Evolutionary conservation across 30 jellyfish, hydroid and myxozoan genomes (phyloP).

Genomic region (Hydractinia echinata): DNA sequence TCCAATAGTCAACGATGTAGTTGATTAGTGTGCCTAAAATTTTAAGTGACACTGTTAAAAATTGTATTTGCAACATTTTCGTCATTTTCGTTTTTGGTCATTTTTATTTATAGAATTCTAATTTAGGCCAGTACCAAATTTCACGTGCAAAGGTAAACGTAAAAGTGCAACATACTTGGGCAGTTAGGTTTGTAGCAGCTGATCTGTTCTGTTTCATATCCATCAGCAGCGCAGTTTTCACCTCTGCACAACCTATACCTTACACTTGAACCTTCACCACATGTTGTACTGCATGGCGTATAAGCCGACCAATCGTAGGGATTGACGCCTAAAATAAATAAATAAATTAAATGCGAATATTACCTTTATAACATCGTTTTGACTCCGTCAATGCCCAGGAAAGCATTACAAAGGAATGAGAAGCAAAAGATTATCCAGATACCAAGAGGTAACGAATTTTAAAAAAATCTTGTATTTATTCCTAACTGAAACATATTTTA

Average conservation of each 20-base stretch:
- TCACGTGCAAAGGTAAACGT: too few species aligned
- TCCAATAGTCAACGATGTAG: too few species aligned
- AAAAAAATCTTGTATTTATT: too few species aligned
- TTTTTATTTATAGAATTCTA: too few species aligned
- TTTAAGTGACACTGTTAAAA: too few species aligned
- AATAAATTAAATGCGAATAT: background rate
- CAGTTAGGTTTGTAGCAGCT: conserved; percentile 94
- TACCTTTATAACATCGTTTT: background rate
- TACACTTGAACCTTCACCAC: conserved; percentile 92
- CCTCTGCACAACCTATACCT: conserved; percentile 76
- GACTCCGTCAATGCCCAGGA: background rate
- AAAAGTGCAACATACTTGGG: conserved; percentile 52
- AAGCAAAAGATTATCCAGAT: too few species aligned
- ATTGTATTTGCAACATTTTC: too few species aligned
- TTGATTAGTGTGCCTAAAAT: too few species aligned
- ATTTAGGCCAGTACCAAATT: too few species aligned
- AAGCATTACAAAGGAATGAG: background rate
- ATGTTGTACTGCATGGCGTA: conserved; percentile 79
- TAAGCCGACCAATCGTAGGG: conserved; percentile 91
- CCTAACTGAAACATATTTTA: too few species aligned
- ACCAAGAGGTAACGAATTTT: too few species aligned
- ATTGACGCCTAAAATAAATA: conserved; percentile 45
- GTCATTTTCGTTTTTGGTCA: too few species aligned
- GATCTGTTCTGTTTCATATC: conserved; percentile 84
- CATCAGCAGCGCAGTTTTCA: conserved; percentile 73